Base-by-base conservation (phyloP, 2,113 vertebrate genomes). In the Xyliphius kryptos region DNA sequence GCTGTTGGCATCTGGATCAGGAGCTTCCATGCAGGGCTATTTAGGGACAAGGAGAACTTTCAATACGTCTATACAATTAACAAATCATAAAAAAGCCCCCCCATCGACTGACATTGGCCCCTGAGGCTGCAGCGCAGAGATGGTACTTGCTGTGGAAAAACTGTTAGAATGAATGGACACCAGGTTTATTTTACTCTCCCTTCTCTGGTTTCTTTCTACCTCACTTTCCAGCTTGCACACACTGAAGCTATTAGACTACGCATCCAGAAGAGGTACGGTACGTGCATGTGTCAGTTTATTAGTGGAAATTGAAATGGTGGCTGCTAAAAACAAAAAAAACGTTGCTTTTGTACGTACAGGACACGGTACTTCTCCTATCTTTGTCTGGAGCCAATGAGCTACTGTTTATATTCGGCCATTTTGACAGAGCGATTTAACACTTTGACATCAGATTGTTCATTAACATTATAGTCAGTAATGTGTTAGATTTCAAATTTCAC, bases 161-260 rank as follows among this genome's bases (percentile, higher is more conserved):
- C 6, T 14, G 15, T 11, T 7, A 36, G 6, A 38, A 36, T 19
- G 22, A 22, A 48, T 15, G 17, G 41, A 16, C 10, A 48, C 40
- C 26, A 19, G 32, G n/a, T n/a, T n/a, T n/a, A n/a, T n/a, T n/a
- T n/a, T n/a, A 65, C 32, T 22, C 44, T 52, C 17, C 20, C 32
- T 17, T 37, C 9, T 36, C 10, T n/a, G n/a, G n/a, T n/a, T n/a
- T n/a, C n/a, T n/a, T n/a, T n/a, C 37, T 14, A 22, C 47, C 41
- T 12, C 12, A 4, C 44, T 40, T 19, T 26, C 12, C 47, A 66
- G 14, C 54, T 57, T 16, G 12, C 32, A 55, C 64, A 67, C 49
- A 48, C 43, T 40, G 69, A 52, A 51, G 47, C 57, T n/a, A 61
- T 71, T 71, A 67, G 48, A 62, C 22, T 32, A 17, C 11, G 7